Conservation (phyloP, 2,113 vertebrate genomes). For the Hystrix brachyura region DNA sequence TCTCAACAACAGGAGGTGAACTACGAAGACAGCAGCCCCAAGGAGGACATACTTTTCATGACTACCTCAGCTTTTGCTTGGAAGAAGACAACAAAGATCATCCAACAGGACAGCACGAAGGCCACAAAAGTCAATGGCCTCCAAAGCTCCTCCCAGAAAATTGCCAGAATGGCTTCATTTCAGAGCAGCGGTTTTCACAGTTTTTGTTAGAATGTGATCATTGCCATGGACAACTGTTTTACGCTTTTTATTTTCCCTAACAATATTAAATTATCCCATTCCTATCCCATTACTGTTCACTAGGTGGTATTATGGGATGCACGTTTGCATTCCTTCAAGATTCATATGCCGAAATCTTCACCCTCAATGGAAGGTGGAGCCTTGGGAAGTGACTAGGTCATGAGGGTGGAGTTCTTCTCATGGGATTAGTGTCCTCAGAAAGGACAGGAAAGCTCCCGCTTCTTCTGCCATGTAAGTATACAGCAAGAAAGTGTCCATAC, state of each 20-base stretch:
- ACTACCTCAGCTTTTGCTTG: not conserved
- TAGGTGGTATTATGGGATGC: not conserved
- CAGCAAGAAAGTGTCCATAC: not conserved
- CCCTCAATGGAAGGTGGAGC: not conserved
- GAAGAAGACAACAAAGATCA: not conserved
- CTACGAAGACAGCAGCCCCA: not conserved
- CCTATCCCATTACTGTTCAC: not conserved
- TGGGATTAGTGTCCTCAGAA: not conserved
- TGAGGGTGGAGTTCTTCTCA: not conserved
- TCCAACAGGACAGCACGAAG: not conserved
- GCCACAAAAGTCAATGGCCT: not conserved
- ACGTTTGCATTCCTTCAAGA: not conserved
- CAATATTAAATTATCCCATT: not conserved
- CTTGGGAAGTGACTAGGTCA: not conserved
- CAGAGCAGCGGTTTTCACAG: not conserved
- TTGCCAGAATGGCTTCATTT: not conserved
- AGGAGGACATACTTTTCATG: not conserved
- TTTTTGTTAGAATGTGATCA: not conserved
- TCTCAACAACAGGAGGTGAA: not conserved
- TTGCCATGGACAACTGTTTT: not conserved
- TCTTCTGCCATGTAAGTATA: not conserved
- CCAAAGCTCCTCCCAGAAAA: not conserved
- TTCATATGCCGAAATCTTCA: not conserved
- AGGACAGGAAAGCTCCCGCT: not conserved
- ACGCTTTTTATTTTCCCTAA: not conserved